Evolutionary conservation across 2,113 vertebrate species (phyloP).

Genomic region (Columbina picui): DNA sequence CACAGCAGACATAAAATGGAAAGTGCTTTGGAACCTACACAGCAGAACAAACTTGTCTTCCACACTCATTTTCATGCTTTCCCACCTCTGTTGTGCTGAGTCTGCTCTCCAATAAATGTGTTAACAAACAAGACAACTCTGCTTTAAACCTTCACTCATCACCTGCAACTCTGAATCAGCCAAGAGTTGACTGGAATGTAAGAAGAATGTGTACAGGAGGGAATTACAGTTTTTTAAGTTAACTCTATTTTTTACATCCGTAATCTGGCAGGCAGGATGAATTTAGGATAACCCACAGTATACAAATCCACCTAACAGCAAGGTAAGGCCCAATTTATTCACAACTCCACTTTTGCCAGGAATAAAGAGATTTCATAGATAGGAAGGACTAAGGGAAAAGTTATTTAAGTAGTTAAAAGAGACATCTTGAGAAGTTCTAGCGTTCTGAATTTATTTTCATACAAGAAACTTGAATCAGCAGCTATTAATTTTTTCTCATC

Average conservation of each 20-base stretch:
- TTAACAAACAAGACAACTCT: background rate
- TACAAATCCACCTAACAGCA: rapidly evolving
- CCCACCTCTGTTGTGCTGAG: background rate
- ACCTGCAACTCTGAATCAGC: background rate
- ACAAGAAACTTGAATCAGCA: background rate
- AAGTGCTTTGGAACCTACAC: background rate
- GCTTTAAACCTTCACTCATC: background rate
- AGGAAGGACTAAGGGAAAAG: background rate
- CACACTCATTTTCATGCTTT: background rate
- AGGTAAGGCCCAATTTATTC: background rate
- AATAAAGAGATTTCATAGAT: background rate
- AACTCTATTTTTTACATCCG: background rate
- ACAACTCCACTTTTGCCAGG: background rate
- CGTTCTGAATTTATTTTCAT: background rate
- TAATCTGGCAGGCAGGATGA: background rate
- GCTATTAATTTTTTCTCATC: background rate
- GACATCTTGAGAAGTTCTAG: background rate
- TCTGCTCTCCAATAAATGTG: background rate
- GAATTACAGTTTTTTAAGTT: background rate
- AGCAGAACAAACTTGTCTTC: background rate
- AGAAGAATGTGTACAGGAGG: background rate
- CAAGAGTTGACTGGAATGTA: background rate
- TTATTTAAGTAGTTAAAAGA: background rate
- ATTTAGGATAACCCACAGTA: background rate
- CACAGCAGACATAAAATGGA: background rate